phyloP scores from a whole-genome alignment of 2,797 vertebrate species.

The Acanthornis magna region DNA sequence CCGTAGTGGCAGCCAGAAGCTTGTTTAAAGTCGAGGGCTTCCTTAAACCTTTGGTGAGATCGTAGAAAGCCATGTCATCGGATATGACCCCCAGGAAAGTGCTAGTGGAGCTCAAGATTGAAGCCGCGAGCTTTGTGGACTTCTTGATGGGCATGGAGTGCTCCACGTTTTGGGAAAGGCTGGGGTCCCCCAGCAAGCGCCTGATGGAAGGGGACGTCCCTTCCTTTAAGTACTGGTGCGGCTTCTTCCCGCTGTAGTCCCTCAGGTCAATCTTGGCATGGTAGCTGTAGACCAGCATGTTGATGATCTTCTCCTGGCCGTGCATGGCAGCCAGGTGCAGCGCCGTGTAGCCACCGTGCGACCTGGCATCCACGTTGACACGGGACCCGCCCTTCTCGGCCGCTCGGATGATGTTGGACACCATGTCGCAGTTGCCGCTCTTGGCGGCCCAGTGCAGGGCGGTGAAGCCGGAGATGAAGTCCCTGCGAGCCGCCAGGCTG shows the following conservation, averaged over 20 bases:
- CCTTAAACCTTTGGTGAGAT: conserved; percentile 79
- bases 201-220: conserved; percentile 68
- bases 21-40: conserved; percentile 82
- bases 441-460: conserved; percentile 94
- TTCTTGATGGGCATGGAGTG: conserved; percentile 47
- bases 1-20: conserved; percentile 79
- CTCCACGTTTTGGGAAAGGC: neutral
- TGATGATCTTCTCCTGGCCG: conserved; percentile 76
- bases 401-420: conserved; percentile 78
- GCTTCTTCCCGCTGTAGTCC: conserved; percentile 89
- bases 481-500: conserved; percentile 84
- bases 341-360: conserved; percentile 88
- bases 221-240: conserved; percentile 85
- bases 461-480: conserved; percentile 93
- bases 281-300: conserved; percentile 79
- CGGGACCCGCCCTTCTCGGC: conserved; percentile 69
- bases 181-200: conserved; percentile 81
- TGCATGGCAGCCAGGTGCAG: conserved; percentile 92
- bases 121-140: conserved; percentile 68
- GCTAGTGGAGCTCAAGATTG: conserved; percentile 78
- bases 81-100: conserved; percentile 79
- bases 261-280: conserved; percentile 78
- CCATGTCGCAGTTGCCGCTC: conserved; percentile 83
- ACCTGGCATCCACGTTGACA: conserved; percentile 81
- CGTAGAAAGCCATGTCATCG: conserved; percentile 78